Evolutionary conservation across 2,888 invertebrate species (phyloP).

Genomic region (Eupithecia inturbata): DNA sequence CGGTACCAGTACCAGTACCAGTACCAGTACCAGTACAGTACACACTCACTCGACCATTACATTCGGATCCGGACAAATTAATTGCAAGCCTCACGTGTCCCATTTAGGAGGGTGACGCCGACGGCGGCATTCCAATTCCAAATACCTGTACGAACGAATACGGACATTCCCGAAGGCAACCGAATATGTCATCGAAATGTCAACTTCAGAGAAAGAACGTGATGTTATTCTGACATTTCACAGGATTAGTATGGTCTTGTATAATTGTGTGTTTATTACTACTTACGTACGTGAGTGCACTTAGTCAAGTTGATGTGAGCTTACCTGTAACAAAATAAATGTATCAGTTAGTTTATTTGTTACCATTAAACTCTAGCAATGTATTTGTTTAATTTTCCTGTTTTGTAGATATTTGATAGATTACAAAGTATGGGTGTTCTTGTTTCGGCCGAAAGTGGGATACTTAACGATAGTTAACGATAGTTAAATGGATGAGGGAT

Average conservation of each 20-base stretch:
- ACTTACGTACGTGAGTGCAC: conserved; percentile 12
- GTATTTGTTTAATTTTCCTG: too few relatives aligned
- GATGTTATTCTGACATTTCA: conserved; percentile 41
- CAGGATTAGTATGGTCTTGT: not conserved
- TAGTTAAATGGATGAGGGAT: too few relatives aligned
- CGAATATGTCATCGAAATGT: conserved; percentile 30
- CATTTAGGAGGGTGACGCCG: conserved; percentile 16
- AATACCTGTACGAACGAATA: conserved; percentile 21
- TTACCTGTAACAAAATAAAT: conserved; percentile 53
- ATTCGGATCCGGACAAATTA: conserved; percentile 35
- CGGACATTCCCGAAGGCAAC: conserved; percentile 13
- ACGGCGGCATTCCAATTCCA: conserved; percentile 8
- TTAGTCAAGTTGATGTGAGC: conserved; percentile 16
- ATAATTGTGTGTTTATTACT: conserved; percentile 7
- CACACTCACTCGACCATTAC: conserved; percentile 18
- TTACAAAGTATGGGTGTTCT: too few relatives aligned
- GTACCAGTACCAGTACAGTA: too few relatives aligned
- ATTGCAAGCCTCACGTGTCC: conserved; percentile 26
- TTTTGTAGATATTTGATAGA: too few relatives aligned
- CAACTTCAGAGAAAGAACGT: conserved; percentile 29
- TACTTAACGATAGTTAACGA: too few relatives aligned
- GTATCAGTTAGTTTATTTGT: not conserved
- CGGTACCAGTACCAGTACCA: too few relatives aligned
- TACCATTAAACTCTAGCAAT: too few relatives aligned
- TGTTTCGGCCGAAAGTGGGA: too few relatives aligned